Percentiles rank a stretch among this genome's conserved stretches.
Evolutionary conservation across 2,888 invertebrate genomes (phyloP).

Genomic region (Cheilosia urbana): DNA sequence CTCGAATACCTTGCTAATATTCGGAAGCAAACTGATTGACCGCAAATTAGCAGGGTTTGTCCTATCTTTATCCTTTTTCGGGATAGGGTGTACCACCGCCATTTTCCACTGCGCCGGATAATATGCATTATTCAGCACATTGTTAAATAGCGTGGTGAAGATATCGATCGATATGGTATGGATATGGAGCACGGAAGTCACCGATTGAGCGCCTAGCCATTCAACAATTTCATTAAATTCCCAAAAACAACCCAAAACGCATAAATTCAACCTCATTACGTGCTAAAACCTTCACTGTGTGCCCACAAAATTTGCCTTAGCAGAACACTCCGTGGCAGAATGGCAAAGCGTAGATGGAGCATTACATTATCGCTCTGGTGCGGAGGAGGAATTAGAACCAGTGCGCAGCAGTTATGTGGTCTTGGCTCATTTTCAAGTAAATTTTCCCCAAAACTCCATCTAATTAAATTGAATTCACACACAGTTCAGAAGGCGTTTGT

Average conservation of each 20-base stretch:
- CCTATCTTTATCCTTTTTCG: no score
- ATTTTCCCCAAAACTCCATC: constrained; percentile 32
- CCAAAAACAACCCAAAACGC: constrained; percentile 29
- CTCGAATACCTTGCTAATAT: no score
- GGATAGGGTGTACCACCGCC: no score
- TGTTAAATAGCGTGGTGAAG: no score
- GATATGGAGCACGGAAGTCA: background rate
- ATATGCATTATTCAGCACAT: no score
- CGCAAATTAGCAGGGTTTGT: no score
- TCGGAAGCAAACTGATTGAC: no score
- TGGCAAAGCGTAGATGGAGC: background rate
- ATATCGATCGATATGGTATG: no score
- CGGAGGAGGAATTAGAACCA: constrained; percentile 63
- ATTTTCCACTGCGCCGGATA: no score
- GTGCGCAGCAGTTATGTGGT: constrained; percentile 68
- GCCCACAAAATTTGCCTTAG: constrained; percentile 39
- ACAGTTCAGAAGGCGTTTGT: constrained; percentile 41
- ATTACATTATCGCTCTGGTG: constrained; percentile 20
- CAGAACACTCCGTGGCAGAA: constrained; percentile 22
- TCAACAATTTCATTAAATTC: constrained; percentile 32
- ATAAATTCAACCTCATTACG: constrained; percentile 66
- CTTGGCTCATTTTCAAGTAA: constrained; percentile 57
- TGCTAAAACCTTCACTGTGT: constrained; percentile 20
- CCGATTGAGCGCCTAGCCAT: background rate
- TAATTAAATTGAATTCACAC: constrained; percentile 73